phyloP scores from a whole-genome alignment of 2,888 invertebrate species.

The Vandiemenella viatica region DNA sequence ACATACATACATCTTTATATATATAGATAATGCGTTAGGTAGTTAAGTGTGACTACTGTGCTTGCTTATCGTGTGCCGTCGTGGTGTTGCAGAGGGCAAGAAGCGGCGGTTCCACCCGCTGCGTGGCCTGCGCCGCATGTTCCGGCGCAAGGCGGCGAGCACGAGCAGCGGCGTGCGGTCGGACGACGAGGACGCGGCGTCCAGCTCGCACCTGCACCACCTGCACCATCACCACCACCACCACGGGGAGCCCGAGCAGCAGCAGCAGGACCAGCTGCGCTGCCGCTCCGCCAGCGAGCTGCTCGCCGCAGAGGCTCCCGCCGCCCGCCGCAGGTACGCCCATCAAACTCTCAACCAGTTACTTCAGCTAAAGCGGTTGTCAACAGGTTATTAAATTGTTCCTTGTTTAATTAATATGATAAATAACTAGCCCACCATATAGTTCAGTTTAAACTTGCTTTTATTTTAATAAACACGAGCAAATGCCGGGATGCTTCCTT shows the following conservation, averaged over 20 bases:
- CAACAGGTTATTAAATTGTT: no score
- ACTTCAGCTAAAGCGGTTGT: not conserved
- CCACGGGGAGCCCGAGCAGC: constrained; percentile 13
- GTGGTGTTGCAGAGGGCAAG: constrained; percentile 21
- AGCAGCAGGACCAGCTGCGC: constrained; percentile 23
- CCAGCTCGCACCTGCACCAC: no score
- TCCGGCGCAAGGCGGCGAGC: constrained; percentile 36
- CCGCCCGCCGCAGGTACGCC: not conserved
- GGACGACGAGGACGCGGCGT: constrained; percentile 15
- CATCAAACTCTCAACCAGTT: not conserved
- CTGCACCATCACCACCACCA: constrained; percentile 19
- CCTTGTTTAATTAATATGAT: no score
- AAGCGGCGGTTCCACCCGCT: constrained; percentile 47
- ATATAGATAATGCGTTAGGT: no score
- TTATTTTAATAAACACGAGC: no score
- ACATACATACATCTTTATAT: no score
- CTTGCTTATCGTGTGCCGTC: not conserved
- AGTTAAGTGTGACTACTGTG: no score
- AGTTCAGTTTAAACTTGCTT: no score
- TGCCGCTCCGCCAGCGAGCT: constrained; percentile 51
- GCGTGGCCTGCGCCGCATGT: constrained; percentile 53
- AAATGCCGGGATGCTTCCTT: no score
- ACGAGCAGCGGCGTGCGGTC: constrained; percentile 13
- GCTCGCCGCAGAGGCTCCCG: constrained; percentile 31
- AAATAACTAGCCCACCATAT: no score